A percentile compares a stretch with the other conserved stretches of the same genome.
phyloP scores from a whole-genome alignment of 2,113 vertebrate species.

The Sylvietta virens region DNA sequence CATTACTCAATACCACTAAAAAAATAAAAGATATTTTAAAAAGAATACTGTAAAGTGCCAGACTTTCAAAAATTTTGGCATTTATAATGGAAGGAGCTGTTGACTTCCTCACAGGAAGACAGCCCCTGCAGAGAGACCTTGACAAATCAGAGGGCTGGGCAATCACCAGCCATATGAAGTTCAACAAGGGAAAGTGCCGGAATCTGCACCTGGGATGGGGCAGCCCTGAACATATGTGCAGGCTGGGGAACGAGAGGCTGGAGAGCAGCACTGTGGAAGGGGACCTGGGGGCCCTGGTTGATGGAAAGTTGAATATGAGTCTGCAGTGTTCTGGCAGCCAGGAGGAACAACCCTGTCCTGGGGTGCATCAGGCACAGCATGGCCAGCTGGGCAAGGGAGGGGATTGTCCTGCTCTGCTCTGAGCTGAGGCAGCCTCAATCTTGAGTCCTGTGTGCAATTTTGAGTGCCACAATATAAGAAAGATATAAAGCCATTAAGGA shows the following conservation, averaged over 20 bases:
- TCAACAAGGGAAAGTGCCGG: not conserved
- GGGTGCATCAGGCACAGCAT: not conserved
- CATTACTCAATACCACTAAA: not conserved
- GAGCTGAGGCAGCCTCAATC: rapidly evolving
- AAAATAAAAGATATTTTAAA: not conserved
- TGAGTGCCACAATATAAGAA: rapidly evolving
- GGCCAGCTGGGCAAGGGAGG: rapidly evolving
- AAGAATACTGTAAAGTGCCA: not conserved
- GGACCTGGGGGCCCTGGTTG: rapidly evolving
- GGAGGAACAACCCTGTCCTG: rapidly evolving
- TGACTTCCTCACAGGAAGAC: not conserved
- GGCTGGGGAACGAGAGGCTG: not conserved
- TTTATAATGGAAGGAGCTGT: not conserved
- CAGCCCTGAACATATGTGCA: not conserved
- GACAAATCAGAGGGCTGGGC: not conserved
- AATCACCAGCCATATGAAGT: not conserved
- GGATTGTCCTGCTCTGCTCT: not conserved
- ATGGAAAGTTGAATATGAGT: rapidly evolving
- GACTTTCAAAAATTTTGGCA: not conserved
- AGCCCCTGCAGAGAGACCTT: not conserved
- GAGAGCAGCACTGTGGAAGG: not conserved
- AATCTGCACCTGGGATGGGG: not conserved
- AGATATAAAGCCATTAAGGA: not conserved
- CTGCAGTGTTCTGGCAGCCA: not conserved
- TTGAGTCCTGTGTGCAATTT: not conserved